Evolutionary conservation across 2,888 invertebrate genomes (phyloP).

Genomic region (Harmothoe impar): DNA sequence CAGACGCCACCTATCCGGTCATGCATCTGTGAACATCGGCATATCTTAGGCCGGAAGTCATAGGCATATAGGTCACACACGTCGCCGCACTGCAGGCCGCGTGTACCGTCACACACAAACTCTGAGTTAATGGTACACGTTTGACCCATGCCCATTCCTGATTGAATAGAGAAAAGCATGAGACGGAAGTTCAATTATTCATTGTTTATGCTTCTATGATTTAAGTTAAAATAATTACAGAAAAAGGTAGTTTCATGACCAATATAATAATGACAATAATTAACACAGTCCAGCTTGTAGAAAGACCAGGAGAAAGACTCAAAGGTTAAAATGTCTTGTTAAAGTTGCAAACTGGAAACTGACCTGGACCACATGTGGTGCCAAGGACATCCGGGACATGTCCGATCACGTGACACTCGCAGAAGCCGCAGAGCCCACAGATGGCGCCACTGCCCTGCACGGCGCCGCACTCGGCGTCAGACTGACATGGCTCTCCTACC

Average conservation of each 20-base stretch:
- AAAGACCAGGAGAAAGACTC: too few species aligned
- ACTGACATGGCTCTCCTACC: constrained; percentile 63
- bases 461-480: constrained; percentile 60
- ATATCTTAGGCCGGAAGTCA: constrained; percentile 55
- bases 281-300: too few species aligned
- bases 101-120: constrained; percentile 65
- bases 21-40: constrained; percentile 67
- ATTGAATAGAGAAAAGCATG: background rate
- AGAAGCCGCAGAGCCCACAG: constrained; percentile 64
- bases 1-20: constrained; percentile 52
- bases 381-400: constrained; percentile 65
- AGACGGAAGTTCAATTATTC: background rate
- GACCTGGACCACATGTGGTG: constrained; percentile 65
- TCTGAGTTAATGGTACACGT: constrained; percentile 54
- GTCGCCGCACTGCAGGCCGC: constrained; percentile 66
- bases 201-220: too few species aligned
- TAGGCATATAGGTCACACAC: constrained; percentile 63
- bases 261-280: background rate
- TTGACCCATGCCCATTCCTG: constrained; percentile 63
- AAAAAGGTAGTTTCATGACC: background rate
- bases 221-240: background rate
- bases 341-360: constrained; percentile 9
- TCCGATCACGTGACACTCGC: constrained; percentile 59
- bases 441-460: constrained; percentile 66
- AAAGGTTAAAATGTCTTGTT: too few species aligned